These are phyloP conservation scores for Papilio helenus DNA, from an alignment of 1,140 invertebrate genomes.

Conservation along the genomic window DNA sequence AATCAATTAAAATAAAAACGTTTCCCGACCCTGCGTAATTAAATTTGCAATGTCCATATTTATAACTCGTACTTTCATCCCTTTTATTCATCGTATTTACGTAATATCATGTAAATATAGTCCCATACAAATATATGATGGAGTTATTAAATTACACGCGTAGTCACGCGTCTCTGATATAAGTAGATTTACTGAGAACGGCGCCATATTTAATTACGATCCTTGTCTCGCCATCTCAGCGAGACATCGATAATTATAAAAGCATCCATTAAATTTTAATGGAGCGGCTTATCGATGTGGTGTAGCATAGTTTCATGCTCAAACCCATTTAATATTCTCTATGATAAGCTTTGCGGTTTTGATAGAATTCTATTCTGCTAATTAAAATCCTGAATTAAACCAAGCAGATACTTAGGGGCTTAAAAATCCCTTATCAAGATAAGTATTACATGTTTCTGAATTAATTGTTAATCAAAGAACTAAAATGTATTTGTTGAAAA, in stretches of 20 bases:
- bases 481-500: too few relatives aligned
- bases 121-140: constrained; percentile 9
- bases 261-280: constrained; percentile 3
- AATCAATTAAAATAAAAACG: too few relatives aligned
- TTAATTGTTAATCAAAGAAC: too few relatives aligned
- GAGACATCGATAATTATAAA: constrained; percentile 14
- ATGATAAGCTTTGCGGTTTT: constrained; percentile 14
- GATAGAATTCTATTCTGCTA: not conserved
- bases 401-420: not conserved
- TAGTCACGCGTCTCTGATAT: not conserved
- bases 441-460: too few relatives aligned
- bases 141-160: constrained; percentile 1
- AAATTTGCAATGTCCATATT: not conserved
- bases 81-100: not conserved
- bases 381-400: not conserved
- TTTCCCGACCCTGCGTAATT: not conserved
- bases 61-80: not conserved
- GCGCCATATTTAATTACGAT: constrained; percentile 2
- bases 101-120: not conserved
- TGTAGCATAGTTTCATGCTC: not conserved
- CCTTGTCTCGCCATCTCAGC: not conserved
- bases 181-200: not conserved
- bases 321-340: constrained; percentile 34
- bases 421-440: not conserved
- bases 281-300: constrained; percentile 7